These are phyloP conservation scores for Lepeophtheirus salmonis DNA, from an alignment of 1,140 invertebrate species.

Conservation along the genomic window DNA sequence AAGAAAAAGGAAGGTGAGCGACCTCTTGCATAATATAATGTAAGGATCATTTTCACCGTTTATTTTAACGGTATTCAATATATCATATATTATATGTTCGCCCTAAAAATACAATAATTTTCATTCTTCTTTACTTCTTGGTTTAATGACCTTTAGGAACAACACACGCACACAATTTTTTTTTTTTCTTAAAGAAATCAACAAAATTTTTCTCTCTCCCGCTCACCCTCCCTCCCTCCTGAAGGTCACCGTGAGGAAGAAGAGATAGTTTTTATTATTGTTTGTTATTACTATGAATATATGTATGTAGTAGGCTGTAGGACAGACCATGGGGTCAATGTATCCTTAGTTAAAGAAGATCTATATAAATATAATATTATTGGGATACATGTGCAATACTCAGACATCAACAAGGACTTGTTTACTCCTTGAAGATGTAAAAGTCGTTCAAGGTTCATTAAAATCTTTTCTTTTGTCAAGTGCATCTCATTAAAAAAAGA, in stretches of 20 bases:
- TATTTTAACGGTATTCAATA: background rate
- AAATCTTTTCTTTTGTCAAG: no score
- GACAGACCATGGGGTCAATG: background rate
- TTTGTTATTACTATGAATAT: no score
- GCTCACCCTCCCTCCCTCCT: background rate
- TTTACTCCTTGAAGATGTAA: no score
- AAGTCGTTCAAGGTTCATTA: no score
- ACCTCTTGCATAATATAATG: background rate
- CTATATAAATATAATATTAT: background rate
- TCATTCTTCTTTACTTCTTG: background rate
- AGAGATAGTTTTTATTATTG: no score
- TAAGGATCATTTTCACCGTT: background rate
- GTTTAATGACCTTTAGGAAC: background rate
- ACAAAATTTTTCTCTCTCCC: background rate
- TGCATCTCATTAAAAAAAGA: no score
- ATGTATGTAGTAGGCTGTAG: no score
- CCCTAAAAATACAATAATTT: background rate
- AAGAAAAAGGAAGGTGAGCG: background rate
- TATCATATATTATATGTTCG: background rate
- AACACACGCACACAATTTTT: background rate
- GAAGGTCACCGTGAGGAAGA: background rate
- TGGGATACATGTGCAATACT: no score
- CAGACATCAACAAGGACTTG: no score
- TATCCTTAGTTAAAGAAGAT: background rate
- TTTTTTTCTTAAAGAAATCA: background rate